Percentiles rank a stretch among this genome's conserved stretches.
Conservation (phyloP, 1,140 invertebrate genomes). For the Diachasmimorpha longicaudata region DNA sequence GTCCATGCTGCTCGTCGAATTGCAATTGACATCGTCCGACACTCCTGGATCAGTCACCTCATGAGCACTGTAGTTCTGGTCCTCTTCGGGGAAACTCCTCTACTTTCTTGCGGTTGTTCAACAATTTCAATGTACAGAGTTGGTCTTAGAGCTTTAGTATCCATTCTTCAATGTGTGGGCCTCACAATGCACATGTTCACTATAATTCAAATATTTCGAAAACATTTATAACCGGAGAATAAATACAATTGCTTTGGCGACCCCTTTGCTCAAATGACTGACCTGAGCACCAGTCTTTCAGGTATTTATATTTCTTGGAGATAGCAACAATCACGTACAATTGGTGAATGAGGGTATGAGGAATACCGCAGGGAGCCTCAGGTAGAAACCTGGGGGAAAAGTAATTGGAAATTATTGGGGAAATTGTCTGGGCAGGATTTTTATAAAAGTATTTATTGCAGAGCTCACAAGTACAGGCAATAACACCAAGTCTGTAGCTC, state of each 20-base stretch:
- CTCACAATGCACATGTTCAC: not conserved
- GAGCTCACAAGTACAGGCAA: not conserved
- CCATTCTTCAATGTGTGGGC: not conserved
- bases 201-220: not conserved
- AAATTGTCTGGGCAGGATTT: not conserved
- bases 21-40: not conserved
- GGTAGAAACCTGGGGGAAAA: not conserved
- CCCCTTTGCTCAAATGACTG: not conserved
- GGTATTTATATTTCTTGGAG: not conserved
- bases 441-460: not conserved
- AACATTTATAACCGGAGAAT: not conserved
- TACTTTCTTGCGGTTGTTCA: conserved; percentile 75
- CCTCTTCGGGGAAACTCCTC: not conserved
- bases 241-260: not conserved
- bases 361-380: not conserved
- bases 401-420: not conserved
- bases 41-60: not conserved
- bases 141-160: not conserved
- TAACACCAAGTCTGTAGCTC: too few relatives aligned
- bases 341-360: not conserved
- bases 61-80: not conserved
- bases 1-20: not conserved
- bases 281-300: not conserved
- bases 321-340: not conserved
- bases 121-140: conserved; percentile 76